Percentiles rank a stretch among this genome's conserved stretches.
These are phyloP conservation scores for Julus scanicus DNA, from an alignment of 2,888 invertebrate genomes.

Conservation along the genomic window DNA sequence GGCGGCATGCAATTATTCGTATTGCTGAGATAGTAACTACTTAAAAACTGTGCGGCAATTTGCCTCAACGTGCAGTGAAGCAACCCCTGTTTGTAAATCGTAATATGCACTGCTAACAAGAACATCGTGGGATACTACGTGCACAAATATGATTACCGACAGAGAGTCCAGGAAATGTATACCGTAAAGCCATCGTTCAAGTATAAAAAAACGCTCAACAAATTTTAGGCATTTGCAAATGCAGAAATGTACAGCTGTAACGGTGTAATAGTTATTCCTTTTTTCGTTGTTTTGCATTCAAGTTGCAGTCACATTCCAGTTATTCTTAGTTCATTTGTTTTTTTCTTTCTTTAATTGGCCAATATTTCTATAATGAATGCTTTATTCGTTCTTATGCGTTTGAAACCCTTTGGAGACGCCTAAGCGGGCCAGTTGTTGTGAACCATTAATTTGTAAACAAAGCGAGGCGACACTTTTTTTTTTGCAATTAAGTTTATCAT, in stretches of 20 bases:
- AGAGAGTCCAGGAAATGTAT: conserved; percentile 2
- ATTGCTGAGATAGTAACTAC: background rate
- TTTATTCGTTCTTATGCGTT: conserved; percentile 5
- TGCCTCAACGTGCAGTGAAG: background rate
- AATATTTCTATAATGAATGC: background rate
- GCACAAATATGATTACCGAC: background rate
- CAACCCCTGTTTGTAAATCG: background rate
- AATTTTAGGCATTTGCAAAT: background rate
- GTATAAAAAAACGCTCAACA: background rate
- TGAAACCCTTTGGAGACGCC: background rate
- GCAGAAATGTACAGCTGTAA: conserved; percentile 14
- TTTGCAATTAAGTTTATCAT: conserved; percentile 18
- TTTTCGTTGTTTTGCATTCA: conserved; percentile 4
- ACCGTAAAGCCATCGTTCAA: conserved; percentile 15
- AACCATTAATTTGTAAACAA: conserved; percentile 16
- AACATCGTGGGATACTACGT: background rate
- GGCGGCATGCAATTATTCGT: background rate
- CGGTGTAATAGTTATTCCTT: conserved; percentile 3
- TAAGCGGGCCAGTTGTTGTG: background rate
- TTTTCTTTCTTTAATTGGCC: background rate
- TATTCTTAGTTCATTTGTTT: background rate
- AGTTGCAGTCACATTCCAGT: conserved; percentile 33
- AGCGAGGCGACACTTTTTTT: background rate
- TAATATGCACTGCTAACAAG: background rate
- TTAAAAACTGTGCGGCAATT: conserved; percentile 15